These are phyloP conservation scores for Bombus turneri DNA, from an alignment of 1,140 invertebrate genomes.

Conservation along the genomic window DNA sequence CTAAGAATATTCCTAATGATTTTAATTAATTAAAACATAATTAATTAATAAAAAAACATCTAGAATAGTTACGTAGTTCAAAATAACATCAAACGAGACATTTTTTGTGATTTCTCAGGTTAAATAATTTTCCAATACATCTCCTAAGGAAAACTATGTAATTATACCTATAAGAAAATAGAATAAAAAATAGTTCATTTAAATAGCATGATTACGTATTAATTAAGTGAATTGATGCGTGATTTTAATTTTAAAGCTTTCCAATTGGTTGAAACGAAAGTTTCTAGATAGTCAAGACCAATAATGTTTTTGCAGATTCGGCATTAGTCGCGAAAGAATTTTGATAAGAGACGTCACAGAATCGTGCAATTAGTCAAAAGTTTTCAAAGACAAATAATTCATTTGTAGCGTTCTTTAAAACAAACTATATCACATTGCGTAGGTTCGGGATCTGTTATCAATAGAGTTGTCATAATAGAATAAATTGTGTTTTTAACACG, in stretches of 20 bases:
- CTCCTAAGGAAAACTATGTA: not conserved
- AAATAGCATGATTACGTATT: conserved; percentile 4
- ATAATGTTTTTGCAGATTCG: conserved; percentile 45
- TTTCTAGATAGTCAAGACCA: conserved; percentile 45
- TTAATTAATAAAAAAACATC: not conserved
- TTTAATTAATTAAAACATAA: not conserved
- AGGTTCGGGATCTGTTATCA: conserved; percentile 18
- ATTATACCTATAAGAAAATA: not conserved
- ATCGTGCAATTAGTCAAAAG: conserved; percentile 53
- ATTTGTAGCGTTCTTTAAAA: conserved; percentile 13
- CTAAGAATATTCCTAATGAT: conserved; percentile 14
- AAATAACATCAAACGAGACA: not conserved
- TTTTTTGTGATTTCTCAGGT: not conserved
- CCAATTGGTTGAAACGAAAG: conserved; percentile 38
- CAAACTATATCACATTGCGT: not conserved
- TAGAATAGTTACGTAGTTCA: not conserved
- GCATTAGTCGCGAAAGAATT: conserved; percentile 53
- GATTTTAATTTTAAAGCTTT: conserved; percentile 22
- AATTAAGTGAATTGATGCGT: conserved; percentile 16
- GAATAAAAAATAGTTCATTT: conserved; percentile 17
- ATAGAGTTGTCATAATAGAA: conserved; percentile 7
- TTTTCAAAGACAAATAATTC: conserved; percentile 51
- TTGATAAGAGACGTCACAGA: conserved; percentile 56
- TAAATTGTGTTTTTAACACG: conserved; percentile 32
- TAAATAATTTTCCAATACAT: not conserved